Percentiles rank a stretch among this genome's conserved stretches.
Evolutionary conservation across 64 coral and sea anemone species (phyloP).

Genomic region (Pachyseris speciosa): DNA sequence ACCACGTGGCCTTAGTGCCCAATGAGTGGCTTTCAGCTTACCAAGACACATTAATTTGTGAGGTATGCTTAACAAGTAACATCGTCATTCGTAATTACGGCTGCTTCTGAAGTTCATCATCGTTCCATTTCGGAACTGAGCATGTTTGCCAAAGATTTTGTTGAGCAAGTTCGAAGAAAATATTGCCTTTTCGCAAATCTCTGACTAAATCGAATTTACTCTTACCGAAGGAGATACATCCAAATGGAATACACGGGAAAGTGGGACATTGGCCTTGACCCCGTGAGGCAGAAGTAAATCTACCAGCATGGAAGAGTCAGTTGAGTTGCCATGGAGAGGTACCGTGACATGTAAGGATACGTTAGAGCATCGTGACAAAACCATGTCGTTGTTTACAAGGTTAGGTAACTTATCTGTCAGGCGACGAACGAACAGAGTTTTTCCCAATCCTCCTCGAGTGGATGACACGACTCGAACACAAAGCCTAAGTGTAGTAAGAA

Average conservation of each 20-base stretch:
- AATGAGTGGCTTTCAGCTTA: no score
- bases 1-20: no score
- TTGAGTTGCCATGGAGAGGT: slow-evolving; percentile 84
- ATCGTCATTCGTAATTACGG: no score
- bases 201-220: neutral
- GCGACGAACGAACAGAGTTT: slow-evolving; percentile 63
- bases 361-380: neutral
- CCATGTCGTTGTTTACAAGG: slow-evolving; percentile 62
- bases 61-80: no score
- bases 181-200: neutral
- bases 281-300: slow-evolving; percentile 65
- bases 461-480: slow-evolving; percentile 77
- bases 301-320: slow-evolving; percentile 52
- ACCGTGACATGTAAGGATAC: slow-evolving; percentile 55
- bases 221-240: slow-evolving; percentile 97
- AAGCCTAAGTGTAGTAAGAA: slow-evolving; percentile 10
- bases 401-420: slow-evolving; percentile 64
- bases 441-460: slow-evolving; percentile 74
- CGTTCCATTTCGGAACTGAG: no score
- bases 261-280: slow-evolving; percentile 64
- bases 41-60: no score
- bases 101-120: no score
- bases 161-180: no score
- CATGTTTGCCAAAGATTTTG: neutral
- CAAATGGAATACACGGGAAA: slow-evolving; percentile 88